These are phyloP conservation scores for Drosophila miranda DNA, from an alignment of 1,140 invertebrate genomes.

Conservation along the genomic window DNA sequence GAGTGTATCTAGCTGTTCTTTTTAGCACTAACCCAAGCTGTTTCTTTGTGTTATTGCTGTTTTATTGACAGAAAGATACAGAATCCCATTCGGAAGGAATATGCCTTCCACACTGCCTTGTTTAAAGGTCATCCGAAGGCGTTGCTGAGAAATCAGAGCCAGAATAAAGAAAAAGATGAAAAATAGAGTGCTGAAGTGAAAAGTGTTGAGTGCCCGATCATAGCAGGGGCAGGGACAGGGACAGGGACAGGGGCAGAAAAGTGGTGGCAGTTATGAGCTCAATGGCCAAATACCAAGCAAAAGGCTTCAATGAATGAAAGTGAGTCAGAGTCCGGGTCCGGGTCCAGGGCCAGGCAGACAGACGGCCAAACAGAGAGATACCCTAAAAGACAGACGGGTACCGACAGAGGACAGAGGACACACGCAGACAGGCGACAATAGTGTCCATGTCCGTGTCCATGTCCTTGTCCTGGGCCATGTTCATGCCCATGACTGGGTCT, in stretches of 20 bases:
- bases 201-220: too few relatives aligned
- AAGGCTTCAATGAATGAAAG: conserved; percentile 65
- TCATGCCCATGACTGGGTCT: conserved; percentile 15
- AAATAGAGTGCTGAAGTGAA: not conserved
- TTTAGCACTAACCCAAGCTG: too few relatives aligned
- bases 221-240: not conserved
- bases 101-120: not conserved
- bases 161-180: not conserved
- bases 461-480: conserved; percentile 25
- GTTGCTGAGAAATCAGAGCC: not conserved
- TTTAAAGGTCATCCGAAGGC: conserved; percentile 30
- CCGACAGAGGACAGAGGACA: conserved; percentile 23
- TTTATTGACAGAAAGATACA: too few relatives aligned
- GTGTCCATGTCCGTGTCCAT: conserved; percentile 39
- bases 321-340: conserved; percentile 34
- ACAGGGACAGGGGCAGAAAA: not conserved
- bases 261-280: conserved; percentile 50
- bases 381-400: conserved; percentile 12
- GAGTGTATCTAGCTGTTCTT: too few relatives aligned
- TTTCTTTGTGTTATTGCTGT: too few relatives aligned
- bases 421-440: conserved; percentile 54
- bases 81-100: too few relatives aligned
- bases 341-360: conserved; percentile 15
- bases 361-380: conserved; percentile 38
- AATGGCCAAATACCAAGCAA: conserved; percentile 49